A percentile compares a stretch with the other conserved stretches of the same genome.
phyloP scores from a whole-genome alignment of 2,888 invertebrate species.

The Drosophila kuntzei region DNA sequence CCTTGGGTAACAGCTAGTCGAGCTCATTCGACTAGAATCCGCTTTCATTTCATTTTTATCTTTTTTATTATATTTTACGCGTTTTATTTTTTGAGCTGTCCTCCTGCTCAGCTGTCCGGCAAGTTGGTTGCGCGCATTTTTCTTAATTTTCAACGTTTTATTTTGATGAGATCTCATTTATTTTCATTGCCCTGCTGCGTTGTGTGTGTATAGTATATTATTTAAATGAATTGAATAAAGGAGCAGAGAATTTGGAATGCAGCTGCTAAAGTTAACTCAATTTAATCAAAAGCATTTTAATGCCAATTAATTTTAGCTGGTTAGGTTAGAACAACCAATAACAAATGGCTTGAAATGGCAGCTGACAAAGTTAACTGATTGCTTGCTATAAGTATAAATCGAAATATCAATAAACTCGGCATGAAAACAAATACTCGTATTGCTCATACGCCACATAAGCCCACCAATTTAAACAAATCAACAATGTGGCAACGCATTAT shows the following conservation, averaged over 20 bases:
- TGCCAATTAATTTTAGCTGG: slow-evolving; percentile 25
- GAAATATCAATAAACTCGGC: slow-evolving; percentile 3
- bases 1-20: slow-evolving; percentile 15
- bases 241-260: slow-evolving; percentile 38
- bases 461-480: slow-evolving; percentile 18
- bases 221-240: slow-evolving; percentile 52
- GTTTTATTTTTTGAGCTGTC: slow-evolving; percentile 33
- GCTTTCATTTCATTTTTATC: slow-evolving; percentile 8
- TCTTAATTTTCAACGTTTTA: slow-evolving; percentile 80
- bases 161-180: slow-evolving; percentile 78
- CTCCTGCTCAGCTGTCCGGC: slow-evolving; percentile 31
- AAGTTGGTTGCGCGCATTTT: slow-evolving; percentile 58
- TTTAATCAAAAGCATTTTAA: slow-evolving; percentile 16
- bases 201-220: slow-evolving; percentile 26
- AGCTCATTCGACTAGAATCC: neutral
- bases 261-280: slow-evolving; percentile 38
- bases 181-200: slow-evolving; percentile 68
- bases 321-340: neutral
- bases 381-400: slow-evolving; percentile 35
- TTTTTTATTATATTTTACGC: slow-evolving; percentile 33
- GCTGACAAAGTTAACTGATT: neutral
- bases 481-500: slow-evolving; percentile 25
- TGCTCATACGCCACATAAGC: slow-evolving; percentile 51
- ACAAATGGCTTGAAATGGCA: slow-evolving; percentile 2
- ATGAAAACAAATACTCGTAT: slow-evolving; percentile 21